Conservation (phyloP, 2,113 vertebrate genomes). For the Aptenodytes forsteri region DNA sequence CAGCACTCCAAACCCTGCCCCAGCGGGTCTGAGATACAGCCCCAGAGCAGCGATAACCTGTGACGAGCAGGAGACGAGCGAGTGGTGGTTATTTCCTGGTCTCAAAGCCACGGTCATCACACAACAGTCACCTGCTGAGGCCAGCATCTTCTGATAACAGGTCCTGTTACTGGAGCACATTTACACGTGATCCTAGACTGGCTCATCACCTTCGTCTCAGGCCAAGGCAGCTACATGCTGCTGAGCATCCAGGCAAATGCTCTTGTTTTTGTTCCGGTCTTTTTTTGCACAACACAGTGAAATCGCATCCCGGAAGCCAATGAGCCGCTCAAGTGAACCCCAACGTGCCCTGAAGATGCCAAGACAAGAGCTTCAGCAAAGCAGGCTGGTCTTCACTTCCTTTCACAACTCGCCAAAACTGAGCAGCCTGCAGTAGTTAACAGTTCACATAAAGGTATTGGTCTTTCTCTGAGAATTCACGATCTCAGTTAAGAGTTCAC, state of each 20-base stretch:
- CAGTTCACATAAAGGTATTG: background rate
- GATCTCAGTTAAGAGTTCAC: background rate
- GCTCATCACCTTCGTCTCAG: background rate
- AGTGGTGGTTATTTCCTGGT: background rate
- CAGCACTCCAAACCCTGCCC: background rate
- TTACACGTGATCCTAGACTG: background rate
- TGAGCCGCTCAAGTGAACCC: background rate
- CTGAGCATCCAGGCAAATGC: background rate
- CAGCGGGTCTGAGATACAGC: accelerated
- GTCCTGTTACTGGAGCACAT: too few species aligned
- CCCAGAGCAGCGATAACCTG: background rate
- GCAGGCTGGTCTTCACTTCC: background rate
- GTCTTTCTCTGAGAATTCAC: background rate
- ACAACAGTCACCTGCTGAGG: background rate
- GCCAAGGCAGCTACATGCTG: background rate
- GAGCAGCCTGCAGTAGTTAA: background rate
- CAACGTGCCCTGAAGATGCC: background rate
- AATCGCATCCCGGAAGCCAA: background rate
- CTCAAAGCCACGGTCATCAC: background rate
- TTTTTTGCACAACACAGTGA: background rate
- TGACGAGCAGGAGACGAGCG: background rate
- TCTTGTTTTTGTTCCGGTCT: background rate
- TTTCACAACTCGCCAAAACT: background rate
- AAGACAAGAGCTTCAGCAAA: background rate
- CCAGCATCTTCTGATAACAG: background rate